Evolutionary conservation across 2,797 vertebrate species (phyloP), one percentile per base, ranked within the genome.

Genomic region (Tarsius wallacei): DNA sequence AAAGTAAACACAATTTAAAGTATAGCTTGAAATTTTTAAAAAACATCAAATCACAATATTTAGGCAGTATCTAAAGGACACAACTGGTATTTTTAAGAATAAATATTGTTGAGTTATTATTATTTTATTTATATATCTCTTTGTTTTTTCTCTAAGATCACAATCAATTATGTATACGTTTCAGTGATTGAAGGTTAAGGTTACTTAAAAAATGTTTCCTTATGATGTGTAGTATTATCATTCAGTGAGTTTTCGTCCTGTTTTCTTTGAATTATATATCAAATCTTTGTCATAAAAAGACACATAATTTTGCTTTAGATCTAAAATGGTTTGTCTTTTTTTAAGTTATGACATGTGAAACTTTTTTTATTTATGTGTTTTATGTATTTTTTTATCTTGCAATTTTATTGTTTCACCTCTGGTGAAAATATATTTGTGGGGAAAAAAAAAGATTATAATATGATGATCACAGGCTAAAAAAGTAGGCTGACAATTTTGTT

Each of bases 181-280:
- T 97, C 64, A 91, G 15, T 0, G 2, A 97, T 91, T 53, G 64
- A 90, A 95, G 13, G 28, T 74, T 87, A 97, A 97, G 98, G 31
- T 93, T 5, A 87, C 68, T 94, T 94, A 96, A 61, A 98, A 96
- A 98, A 94, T 76, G 2, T 90, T 53, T 97, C 33, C 90, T 93
- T 6, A 1, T 78, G 4, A 86, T 90, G 6, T 91, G 97, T 97
- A 63, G 10, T 82, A 8, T 96, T 90, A 94, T 94, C 76, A 96
- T 15, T 97, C 63, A 92, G 11, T 76, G 76, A 8, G 17, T 5
- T 95, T 97, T 87, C 83, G 36, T 91, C 85, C 21, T 5, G 33
- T 97, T 98, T 97, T 71, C 53, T 97, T 97, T 97, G 22, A 97
- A 96, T 96, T 83, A 95, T 1, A 74, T 96, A 84, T 57, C 96